Base-by-base conservation (phyloP, 2,797 vertebrate species). In the Parotocinclus haroldoi region DNA sequence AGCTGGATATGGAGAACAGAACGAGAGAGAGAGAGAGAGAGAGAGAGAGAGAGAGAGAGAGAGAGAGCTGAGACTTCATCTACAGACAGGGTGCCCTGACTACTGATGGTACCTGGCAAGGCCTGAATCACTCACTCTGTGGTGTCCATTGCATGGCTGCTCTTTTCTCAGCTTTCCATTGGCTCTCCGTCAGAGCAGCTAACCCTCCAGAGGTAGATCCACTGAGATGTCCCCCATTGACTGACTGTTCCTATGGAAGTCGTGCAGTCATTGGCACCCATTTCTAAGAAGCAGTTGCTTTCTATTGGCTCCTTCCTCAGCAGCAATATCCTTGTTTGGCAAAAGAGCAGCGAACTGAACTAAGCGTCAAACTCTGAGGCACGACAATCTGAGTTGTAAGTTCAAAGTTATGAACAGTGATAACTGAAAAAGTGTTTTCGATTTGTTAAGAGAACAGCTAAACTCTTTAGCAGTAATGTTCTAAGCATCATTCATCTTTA, bases 1-100 rank as follows among this genome's bases (percentile, higher is more conserved):
- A 89, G 85, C 87, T 91, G 89, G 84, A 89, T 58, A 82, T 80
- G 82, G 84, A 87, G 81, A 76, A 79, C 72, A 83, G 62, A 74
- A 73, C 69, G 68, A 75, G 73, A 70, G 77, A 73, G 68, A 69
- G 70, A 76, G 72, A 72, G 78, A 71, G 68, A 75, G 73, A 70
- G 77, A 73, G 68, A 69, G 70, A 76, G 72, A 72, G 78, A 71
- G 68, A 75, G 73, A 71, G 68, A 75, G 73, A 70, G 77, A 73
- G 68, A 69, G 70, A 76, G 72, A 72, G 78, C 76, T 80, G 75
- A 83, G 81, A 87, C 85, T 79, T 69, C 76, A 79, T 78, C 81
- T 78, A 81, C 81, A 78, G 82, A 76, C 74, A 14, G 1, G 72
- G 79, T 84, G 84, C 82, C 83, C 83, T 79, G 82, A 83, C 78